phyloP scores from a whole-genome alignment of 2,888 invertebrate genomes.

The Ganaspis brasiliensis region DNA sequence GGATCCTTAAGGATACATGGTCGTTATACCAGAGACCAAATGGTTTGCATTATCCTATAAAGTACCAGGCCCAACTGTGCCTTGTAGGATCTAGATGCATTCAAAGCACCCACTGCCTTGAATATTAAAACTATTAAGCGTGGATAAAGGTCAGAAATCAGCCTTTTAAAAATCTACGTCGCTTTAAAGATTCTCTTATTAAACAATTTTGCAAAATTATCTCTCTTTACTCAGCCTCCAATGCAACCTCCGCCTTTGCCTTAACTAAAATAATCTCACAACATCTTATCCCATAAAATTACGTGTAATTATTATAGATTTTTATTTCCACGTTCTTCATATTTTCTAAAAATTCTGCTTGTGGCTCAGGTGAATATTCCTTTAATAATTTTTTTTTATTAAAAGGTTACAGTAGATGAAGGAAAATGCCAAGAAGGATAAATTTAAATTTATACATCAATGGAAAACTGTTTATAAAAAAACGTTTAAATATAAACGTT shows the following conservation, averaged over 20 bases:
- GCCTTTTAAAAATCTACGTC: neutral
- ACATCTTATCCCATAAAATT: neutral
- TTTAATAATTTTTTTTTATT: too few relatives aligned
- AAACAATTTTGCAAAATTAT: constrained; percentile 21
- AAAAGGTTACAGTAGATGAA: too few relatives aligned
- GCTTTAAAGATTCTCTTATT: neutral
- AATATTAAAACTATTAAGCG: constrained; percentile 42
- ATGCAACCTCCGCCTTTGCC: neutral
- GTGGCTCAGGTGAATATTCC: too few relatives aligned
- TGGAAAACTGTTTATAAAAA: too few relatives aligned
- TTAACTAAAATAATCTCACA: neutral
- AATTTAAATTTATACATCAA: too few relatives aligned
- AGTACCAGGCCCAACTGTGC: constrained; percentile 51
- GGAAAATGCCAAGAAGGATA: too few relatives aligned
- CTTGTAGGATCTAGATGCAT: constrained; percentile 26
- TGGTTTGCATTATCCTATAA: constrained; percentile 68
- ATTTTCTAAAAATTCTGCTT: too few relatives aligned
- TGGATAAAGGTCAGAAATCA: constrained; percentile 21
- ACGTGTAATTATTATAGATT: too few relatives aligned
- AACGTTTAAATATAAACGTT: too few relatives aligned
- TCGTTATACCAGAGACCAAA: constrained; percentile 65
- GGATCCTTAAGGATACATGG: constrained; percentile 52
- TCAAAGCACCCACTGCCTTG: constrained; percentile 37
- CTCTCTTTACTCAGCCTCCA: constrained; percentile 9
- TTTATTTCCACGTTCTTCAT: too few relatives aligned